Evolutionary conservation across 2,797 vertebrate species (phyloP).

Genomic region (Danio jaintianensis): DNA sequence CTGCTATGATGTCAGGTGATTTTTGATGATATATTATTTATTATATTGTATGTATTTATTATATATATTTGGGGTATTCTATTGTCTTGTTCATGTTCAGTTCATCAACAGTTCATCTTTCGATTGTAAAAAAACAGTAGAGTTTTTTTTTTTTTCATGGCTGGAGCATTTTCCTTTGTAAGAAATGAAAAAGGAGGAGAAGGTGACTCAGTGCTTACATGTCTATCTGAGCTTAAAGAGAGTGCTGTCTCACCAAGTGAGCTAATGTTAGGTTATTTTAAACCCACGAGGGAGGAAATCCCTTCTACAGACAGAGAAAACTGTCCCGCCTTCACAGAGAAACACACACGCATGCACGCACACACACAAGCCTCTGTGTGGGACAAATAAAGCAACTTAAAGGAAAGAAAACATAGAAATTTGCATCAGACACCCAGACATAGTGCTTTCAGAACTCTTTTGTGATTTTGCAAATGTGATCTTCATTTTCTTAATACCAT

Average conservation of each 20-base stretch:
- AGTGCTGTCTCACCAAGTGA: slow-evolving; percentile 18
- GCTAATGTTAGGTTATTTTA: slow-evolving; percentile 41
- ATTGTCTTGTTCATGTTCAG: no score
- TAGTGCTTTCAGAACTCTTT: neutral
- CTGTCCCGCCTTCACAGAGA: slow-evolving; percentile 5
- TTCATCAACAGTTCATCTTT: neutral
- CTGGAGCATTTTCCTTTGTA: slow-evolving; percentile 4
- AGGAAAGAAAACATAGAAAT: neutral
- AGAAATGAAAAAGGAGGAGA: slow-evolving; percentile 19
- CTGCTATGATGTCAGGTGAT: neutral
- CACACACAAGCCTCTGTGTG: neutral
- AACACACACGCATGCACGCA: no score
- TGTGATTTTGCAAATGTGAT: slow-evolving; percentile 5
- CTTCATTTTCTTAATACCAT: slow-evolving; percentile 6
- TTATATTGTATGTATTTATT: no score
- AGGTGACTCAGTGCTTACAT: slow-evolving; percentile 4
- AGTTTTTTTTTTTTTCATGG: no score
- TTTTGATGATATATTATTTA: neutral
- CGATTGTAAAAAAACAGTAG: neutral
- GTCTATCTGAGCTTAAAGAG: slow-evolving; percentile 35
- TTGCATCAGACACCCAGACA: neutral
- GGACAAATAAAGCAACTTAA: slow-evolving; percentile 6
- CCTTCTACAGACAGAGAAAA: slow-evolving; percentile 17
- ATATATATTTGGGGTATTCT: neutral
- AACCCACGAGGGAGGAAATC: slow-evolving; percentile 11